Evolutionary conservation across 1,140 invertebrate genomes (phyloP), one percentile per base, ranked within the genome.

Genomic region (Oryctes rhinoceros): DNA sequence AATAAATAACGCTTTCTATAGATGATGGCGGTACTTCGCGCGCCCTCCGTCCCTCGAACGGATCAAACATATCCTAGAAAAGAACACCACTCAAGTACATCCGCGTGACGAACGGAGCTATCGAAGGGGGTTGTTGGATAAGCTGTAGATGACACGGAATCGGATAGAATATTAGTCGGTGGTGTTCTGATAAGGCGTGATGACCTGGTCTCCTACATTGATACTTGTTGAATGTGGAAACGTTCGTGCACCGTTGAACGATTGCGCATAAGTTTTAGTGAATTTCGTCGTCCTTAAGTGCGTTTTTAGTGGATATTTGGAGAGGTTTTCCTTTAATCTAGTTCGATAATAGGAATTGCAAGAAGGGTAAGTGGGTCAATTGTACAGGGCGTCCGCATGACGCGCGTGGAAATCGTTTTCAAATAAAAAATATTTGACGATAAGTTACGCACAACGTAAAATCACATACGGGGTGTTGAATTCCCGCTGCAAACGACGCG

Each of bases 101-200:
- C 7, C 49, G 9, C 11, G 49, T 53, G 49, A 18, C 49, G 49
- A 4, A 13, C 13, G 13, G 49, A 15, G 10, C n/a, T 53, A 18
- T 53, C 13, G 13, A 53, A n/a, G 49, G 49, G 49, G 49, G 11
- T 80, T 79, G 11, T 80, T 79, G 37, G 74, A 83, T 82, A 77
- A 74, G 81, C 49, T 76, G 80, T 74, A 24, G 62, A 62, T 11
- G 76, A 75, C 75, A 80, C 80, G 83, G 81, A 81, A 82, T 84
- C 71, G 78, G 78, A 74, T 81, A 76, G 79, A 80, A 82, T 80
- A 83, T 83, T 78, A 81, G 53, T 71, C 82, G 83, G 85, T 84
- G 85, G 76, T 53, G n/a, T 1, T 53, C 39, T 44, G 39, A 44
- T 44, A 44, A 44, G 39, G 39, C 39, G 39, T 44, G 39, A 15